phyloP scores from a whole-genome alignment of 92 coral and sea anemone genomes.

The Porites cylindrica region DNA sequence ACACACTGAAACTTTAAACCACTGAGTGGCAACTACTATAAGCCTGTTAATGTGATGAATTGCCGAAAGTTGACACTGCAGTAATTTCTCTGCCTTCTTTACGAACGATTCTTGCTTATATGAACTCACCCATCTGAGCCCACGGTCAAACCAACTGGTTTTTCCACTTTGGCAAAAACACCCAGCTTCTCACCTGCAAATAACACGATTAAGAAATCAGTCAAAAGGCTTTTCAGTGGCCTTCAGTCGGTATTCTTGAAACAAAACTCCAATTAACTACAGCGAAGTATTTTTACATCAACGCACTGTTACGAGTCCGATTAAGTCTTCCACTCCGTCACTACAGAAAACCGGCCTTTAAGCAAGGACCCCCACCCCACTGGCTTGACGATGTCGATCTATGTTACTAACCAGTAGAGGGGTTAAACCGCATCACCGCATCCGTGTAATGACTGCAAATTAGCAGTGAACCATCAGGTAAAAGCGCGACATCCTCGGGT shows the following conservation, averaged over 20 bases:
- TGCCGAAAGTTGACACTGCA: no score
- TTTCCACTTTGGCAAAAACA: conserved; percentile 81
- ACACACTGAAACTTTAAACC: no score
- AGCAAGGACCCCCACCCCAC: not conserved
- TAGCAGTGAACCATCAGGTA: conserved; percentile 74
- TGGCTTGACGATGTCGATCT: not conserved
- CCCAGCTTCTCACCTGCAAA: conserved; percentile 73
- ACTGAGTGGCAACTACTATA: no score
- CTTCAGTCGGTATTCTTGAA: not conserved
- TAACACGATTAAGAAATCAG: not conserved
- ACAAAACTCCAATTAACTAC: no score
- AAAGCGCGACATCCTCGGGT: conserved; percentile 86
- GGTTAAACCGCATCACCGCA: conserved; percentile 66
- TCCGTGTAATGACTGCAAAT: conserved; percentile 89
- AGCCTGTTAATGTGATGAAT: no score
- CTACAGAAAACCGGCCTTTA: no score
- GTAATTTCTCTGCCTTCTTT: no score
- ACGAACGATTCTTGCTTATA: not conserved
- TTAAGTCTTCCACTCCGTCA: no score
- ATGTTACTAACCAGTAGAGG: conserved; percentile 58
- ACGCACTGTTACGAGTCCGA: no score
- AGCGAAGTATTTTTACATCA: no score
- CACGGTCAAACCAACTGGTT: conserved; percentile 91
- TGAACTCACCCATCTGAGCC: conserved; percentile 80
- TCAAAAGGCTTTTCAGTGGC: not conserved